Base-by-base conservation (phyloP, 2,797 vertebrate species). In the Mionectes olivaceus region DNA sequence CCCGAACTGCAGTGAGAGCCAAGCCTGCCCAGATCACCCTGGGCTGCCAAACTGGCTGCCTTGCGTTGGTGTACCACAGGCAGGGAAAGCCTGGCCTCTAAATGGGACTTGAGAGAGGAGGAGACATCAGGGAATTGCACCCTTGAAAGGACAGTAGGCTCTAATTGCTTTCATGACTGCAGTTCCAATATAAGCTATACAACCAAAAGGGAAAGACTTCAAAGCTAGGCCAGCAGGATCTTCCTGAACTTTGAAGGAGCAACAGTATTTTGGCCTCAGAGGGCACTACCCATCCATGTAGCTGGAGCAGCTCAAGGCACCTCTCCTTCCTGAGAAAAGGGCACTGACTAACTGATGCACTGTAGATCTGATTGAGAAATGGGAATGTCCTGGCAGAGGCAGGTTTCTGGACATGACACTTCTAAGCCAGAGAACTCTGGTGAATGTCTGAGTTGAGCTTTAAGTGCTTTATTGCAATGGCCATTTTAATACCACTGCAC, bases 31-130 rank as follows among this genome's bases (percentile, higher is more conserved):
- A 33, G 10, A 11, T 13, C 23, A 50, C 19, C 23, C 43, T 41
- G 44, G 30, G 47, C 35, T 80, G 83, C 68, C 84, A 70, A n/a
- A 33, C 30, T 75, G 61, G 9, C 41, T 65, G 22, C 33, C 47
- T 63, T 17, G 2, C 13, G 4, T 4, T 52, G 59, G 6, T 35
- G 41, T 35, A 44, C 10, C 4, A 1, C 2, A 3, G 41, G 19
- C 49, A 78, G 15, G 53, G 69, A 73, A 68, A 83, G 27, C 37
- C 73, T 37, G 65, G 49, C 43, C 87, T 88, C 46, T 32, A 71
- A 71, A 85, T 13, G 14, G 35, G 65, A 59, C 61, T 19, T 46
- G 57, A 47, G 61, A 87, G 55, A 65, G 10, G 56, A 64, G 16
- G n/a, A 35, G 10, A 43, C 57, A 69, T 21, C 14, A 84, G n/a